Percentiles rank a stretch among this genome's conserved stretches.
These are phyloP conservation scores for Nymphalis c-album DNA, from an alignment of 2,888 invertebrate species.

Conservation along the genomic window DNA sequence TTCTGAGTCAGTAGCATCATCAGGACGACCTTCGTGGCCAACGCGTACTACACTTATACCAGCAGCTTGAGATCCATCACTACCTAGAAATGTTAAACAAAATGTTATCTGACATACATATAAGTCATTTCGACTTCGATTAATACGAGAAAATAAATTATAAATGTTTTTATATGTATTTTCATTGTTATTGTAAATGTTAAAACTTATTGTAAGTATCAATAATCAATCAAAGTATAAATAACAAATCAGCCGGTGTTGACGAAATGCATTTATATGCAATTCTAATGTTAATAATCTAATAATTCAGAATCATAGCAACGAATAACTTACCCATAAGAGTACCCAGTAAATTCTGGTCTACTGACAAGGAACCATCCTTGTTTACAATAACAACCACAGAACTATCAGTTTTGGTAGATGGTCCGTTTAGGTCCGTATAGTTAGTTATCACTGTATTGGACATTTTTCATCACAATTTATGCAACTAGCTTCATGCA, in stretches of 20 bases:
- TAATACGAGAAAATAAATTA: too few relatives aligned
- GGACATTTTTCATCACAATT: slow-evolving; percentile 73
- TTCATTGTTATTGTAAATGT: not conserved
- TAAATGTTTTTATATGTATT: too few relatives aligned
- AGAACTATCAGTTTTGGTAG: slow-evolving; percentile 84
- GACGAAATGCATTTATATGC: too few relatives aligned
- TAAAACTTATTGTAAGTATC: not conserved
- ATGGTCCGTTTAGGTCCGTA: slow-evolving; percentile 77
- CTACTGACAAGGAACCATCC: slow-evolving; percentile 91
- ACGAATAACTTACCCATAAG: slow-evolving; percentile 85
- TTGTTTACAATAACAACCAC: slow-evolving; percentile 92
- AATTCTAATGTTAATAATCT: not conserved
- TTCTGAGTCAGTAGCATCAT: slow-evolving; percentile 81
- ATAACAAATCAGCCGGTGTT: too few relatives aligned
- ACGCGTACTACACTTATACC: slow-evolving; percentile 84
- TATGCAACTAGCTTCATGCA: slow-evolving; percentile 60
- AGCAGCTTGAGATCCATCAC: slow-evolving; percentile 80
- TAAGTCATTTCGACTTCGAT: too few relatives aligned
- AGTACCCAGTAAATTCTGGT: slow-evolving; percentile 89
- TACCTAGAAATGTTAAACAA: slow-evolving; percentile 51
- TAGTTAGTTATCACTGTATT: slow-evolving; percentile 80
- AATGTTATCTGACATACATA: too few relatives aligned
- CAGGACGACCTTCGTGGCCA: slow-evolving; percentile 76
- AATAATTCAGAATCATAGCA: slow-evolving; percentile 6
- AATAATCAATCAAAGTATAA: too few relatives aligned